These are phyloP conservation scores for Amphimallon solstitiale DNA, from an alignment of 2,888 invertebrate genomes.

Conservation along the genomic window DNA sequence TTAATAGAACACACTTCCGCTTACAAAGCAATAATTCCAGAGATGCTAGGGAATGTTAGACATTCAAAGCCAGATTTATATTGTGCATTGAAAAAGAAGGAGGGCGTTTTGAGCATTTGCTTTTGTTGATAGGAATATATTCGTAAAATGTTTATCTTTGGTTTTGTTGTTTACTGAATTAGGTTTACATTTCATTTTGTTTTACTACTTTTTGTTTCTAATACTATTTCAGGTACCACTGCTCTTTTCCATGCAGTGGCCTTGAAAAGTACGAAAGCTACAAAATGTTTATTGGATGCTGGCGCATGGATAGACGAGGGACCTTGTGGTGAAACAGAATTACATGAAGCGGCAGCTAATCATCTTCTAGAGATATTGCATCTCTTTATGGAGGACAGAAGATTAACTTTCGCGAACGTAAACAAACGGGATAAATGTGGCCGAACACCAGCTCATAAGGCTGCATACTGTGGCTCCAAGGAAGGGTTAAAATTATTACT, in stretches of 20 bases:
- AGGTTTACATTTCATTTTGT: not conserved
- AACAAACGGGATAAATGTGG: constrained; percentile 55
- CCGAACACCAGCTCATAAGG: constrained; percentile 67
- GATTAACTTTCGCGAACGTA: constrained; percentile 48
- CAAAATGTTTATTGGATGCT: constrained; percentile 55
- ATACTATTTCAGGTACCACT: constrained; percentile 52
- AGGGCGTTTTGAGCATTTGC: no score
- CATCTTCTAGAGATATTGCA: constrained; percentile 53
- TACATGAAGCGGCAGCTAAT: constrained; percentile 59
- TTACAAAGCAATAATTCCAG: no score
- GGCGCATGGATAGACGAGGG: constrained; percentile 56
- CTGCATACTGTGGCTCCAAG: constrained; percentile 65
- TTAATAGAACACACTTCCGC: no score
- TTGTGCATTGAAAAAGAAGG: no score
- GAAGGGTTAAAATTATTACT: constrained; percentile 64
- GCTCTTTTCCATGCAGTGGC: constrained; percentile 61
- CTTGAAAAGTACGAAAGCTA: constrained; percentile 55
- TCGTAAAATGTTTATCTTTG: no score
- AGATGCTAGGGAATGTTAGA: no score
- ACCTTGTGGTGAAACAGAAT: constrained; percentile 56
- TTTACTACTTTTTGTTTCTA: not conserved
- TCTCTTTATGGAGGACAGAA: constrained; percentile 50
- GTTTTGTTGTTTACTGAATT: no score
- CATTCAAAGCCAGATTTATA: no score
- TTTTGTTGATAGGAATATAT: no score